Conservation (phyloP, 2,888 invertebrate genomes). For the Cantharis flavilabris region DNA sequence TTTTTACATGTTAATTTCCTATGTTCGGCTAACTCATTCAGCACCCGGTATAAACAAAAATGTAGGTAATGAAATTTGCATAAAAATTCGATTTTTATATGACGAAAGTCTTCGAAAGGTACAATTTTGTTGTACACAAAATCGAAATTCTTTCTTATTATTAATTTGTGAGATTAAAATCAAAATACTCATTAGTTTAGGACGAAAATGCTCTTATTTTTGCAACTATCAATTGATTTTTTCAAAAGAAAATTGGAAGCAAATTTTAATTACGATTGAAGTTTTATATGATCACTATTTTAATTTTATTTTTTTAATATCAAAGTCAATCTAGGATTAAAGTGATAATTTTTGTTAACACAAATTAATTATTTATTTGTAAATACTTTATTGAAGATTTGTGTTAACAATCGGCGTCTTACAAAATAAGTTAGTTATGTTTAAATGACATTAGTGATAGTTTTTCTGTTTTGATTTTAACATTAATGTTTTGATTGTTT, state of each 20-base stretch:
- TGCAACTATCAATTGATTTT: background rate
- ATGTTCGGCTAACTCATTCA: too few species aligned
- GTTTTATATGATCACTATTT: background rate
- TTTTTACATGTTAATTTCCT: too few species aligned
- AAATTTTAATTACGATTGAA: background rate
- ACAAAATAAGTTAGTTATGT: background rate
- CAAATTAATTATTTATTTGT: constrained; percentile 1
- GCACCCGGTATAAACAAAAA: too few species aligned
- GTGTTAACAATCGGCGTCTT: background rate
- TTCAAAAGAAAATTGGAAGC: background rate
- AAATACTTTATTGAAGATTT: background rate
- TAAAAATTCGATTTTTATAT: too few species aligned
- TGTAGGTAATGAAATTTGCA: too few species aligned
- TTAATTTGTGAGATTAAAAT: background rate
- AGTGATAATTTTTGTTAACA: background rate
- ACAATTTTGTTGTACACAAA: background rate
- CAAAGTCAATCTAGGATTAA: background rate
- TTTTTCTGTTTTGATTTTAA: background rate
- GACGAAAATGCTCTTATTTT: background rate
- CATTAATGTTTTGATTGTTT: background rate
- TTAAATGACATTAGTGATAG: background rate
- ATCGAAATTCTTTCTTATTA: background rate
- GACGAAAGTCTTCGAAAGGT: too few species aligned
- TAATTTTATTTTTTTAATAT: background rate
- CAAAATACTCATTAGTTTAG: background rate